These are phyloP conservation scores for Osmerus mordax DNA, from an alignment of 2,113 vertebrate species.

Conservation along the genomic window DNA sequence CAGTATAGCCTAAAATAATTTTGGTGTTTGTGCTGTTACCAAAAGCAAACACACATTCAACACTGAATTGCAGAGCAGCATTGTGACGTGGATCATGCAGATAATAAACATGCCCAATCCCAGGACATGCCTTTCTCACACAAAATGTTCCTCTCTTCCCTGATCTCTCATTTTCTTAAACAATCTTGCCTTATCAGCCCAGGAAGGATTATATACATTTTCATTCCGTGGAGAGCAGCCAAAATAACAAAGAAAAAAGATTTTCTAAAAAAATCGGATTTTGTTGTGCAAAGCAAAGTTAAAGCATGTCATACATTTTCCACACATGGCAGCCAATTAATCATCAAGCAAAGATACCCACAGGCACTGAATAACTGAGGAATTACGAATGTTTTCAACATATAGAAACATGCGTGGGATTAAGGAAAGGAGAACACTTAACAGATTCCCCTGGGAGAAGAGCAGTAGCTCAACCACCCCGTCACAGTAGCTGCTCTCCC, in stretches of 20 bases:
- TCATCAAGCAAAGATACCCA: slow-evolving; percentile 55
- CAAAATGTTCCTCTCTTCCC: slow-evolving; percentile 16
- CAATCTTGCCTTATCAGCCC: slow-evolving; percentile 53
- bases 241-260: slow-evolving; percentile 49
- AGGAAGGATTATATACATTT: slow-evolving; percentile 58
- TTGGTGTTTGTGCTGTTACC: too few species aligned
- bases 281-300: slow-evolving; percentile 15
- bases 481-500: too few species aligned
- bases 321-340: slow-evolving; percentile 52
- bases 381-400: slow-evolving; percentile 61
- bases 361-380: slow-evolving; percentile 45
- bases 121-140: slow-evolving; percentile 34
- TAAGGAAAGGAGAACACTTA: slow-evolving; percentile 59
- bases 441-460: slow-evolving; percentile 42
- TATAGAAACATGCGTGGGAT: slow-evolving; percentile 65
- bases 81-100: too few species aligned
- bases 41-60: too few species aligned
- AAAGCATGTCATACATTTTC: slow-evolving; percentile 48
- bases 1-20: too few species aligned
- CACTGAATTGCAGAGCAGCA: too few species aligned
- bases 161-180: slow-evolving; percentile 52
- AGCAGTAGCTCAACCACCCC: slow-evolving; percentile 19
- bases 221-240: slow-evolving; percentile 50
- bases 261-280: slow-evolving; percentile 33
- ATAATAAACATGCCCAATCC: too few species aligned